Evolutionary conservation across 2,797 vertebrate genomes (phyloP).

Genomic region (Epinephelus coioides): DNA sequence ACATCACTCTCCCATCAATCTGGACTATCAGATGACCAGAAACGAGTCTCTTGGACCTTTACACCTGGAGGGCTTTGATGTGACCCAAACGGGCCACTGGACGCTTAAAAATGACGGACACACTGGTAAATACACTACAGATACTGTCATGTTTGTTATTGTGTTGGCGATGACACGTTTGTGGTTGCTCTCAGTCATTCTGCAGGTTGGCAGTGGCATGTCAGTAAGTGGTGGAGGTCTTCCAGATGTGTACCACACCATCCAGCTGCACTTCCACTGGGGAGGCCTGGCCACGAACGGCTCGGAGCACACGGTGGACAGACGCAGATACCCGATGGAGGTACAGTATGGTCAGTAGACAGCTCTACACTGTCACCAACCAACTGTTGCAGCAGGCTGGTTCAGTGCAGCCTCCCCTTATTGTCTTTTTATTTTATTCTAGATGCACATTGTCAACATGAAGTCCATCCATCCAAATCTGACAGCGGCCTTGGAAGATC

Average conservation of each 20-base stretch:
- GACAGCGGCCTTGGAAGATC: slow-evolving; percentile 83
- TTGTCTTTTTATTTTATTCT: slow-evolving; percentile 17
- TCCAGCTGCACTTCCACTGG: slow-evolving; percentile 94
- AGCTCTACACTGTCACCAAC: slow-evolving; percentile 31
- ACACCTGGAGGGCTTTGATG: slow-evolving; percentile 87
- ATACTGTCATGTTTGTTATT: accelerated
- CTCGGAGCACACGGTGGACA: slow-evolving; percentile 89
- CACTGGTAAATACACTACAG: slow-evolving; percentile 78
- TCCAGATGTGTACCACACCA: slow-evolving; percentile 81
- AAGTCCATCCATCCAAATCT: slow-evolving; percentile 86
- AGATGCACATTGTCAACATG: slow-evolving; percentile 91
- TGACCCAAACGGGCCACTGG: slow-evolving; percentile 86
- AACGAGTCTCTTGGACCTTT: slow-evolving; percentile 83
- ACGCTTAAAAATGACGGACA: slow-evolving; percentile 88
- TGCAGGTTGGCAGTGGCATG: slow-evolving; percentile 85
- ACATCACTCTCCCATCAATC: slow-evolving; percentile 90
- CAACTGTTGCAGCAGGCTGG: background rate
- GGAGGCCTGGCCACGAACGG: slow-evolving; percentile 83
- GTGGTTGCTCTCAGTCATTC: slow-evolving; percentile 78
- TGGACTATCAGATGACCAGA: slow-evolving; percentile 78
- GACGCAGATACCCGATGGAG: slow-evolving; percentile 89
- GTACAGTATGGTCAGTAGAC: slow-evolving; percentile 81
- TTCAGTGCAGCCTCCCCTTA: slow-evolving; percentile 20
- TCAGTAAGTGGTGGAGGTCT: slow-evolving; percentile 88
- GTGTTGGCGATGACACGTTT: background rate